A percentile compares a stretch with the other conserved stretches of the same genome.
Conservation (phyloP, 2,888 invertebrate species). For the Nymphalis polychloros region DNA sequence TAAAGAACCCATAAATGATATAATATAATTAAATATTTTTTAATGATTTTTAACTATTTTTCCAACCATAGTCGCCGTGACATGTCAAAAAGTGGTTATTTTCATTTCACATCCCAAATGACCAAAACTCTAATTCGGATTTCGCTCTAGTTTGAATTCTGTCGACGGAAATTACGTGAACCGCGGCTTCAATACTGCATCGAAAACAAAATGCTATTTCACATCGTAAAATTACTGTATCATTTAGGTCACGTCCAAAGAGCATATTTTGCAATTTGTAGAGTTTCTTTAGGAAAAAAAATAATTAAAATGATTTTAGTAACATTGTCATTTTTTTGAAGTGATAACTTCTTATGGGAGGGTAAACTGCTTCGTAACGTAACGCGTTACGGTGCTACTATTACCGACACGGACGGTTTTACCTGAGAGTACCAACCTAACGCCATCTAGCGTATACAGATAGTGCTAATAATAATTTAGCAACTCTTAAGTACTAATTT, state of each 20-base stretch:
- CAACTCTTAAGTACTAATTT: too few relatives aligned
- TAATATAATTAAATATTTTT: too few relatives aligned
- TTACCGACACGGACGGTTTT: too few relatives aligned
- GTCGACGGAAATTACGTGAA: slow-evolving; percentile 28
- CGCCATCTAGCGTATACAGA: too few relatives aligned
- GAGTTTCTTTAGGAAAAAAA: neutral
- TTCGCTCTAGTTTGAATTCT: slow-evolving; percentile 24
- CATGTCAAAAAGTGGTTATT: slow-evolving; percentile 11
- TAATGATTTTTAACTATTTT: too few relatives aligned
- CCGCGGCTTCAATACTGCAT: slow-evolving; percentile 36
- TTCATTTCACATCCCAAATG: slow-evolving; percentile 11
- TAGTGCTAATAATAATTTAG: too few relatives aligned
- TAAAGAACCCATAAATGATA: too few relatives aligned
- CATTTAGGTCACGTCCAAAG: slow-evolving; percentile 16
- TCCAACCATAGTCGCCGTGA: neutral
- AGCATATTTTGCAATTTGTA: slow-evolving; percentile 3
- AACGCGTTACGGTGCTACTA: too few relatives aligned
- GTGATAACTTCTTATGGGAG: too few relatives aligned
- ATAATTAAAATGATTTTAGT: neutral
- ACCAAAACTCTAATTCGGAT: slow-evolving; percentile 24
- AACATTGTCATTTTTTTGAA: too few relatives aligned
- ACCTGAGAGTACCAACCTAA: too few relatives aligned
- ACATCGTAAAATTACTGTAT: slow-evolving; percentile 16
- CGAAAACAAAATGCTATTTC: slow-evolving; percentile 33
- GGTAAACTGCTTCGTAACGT: too few relatives aligned